Conservation (phyloP, 1,140 invertebrate species). For the Sarcophaga bullata region DNA sequence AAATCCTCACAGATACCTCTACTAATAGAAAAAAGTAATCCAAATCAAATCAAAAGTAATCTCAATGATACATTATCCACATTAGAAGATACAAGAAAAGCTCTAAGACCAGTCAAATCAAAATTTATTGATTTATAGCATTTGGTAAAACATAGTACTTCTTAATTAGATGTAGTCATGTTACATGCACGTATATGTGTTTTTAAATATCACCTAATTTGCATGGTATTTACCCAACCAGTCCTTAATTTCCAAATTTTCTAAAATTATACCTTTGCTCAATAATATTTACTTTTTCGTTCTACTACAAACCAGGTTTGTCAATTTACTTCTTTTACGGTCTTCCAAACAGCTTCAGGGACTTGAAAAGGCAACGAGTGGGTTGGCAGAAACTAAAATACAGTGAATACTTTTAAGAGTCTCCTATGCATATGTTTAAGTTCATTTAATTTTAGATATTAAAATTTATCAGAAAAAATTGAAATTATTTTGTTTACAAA, state of each 20-base stretch:
- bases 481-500: too few species aligned
- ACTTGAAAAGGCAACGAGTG: conserved; percentile 56
- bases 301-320: conserved; percentile 49
- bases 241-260: conserved; percentile 24
- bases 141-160: neutral
- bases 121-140: conserved; percentile 22
- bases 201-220: neutral
- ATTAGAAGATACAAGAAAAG: conserved; percentile 9
- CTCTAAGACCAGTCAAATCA: neutral
- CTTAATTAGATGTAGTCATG: neutral
- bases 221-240: neutral
- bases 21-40: conserved; percentile 46
- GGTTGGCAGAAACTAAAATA: conserved; percentile 64
- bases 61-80: neutral
- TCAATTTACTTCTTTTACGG: conserved; percentile 63
- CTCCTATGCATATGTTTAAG: too few species aligned
- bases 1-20: conserved; percentile 46
- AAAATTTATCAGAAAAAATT: too few species aligned
- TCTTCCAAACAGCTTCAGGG: conserved; percentile 62
- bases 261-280: neutral
- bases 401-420: conserved; percentile 48
- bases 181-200: neutral
- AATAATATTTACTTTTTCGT: conserved; percentile 24
- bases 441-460: too few species aligned
- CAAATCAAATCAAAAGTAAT: conserved; percentile 46